A percentile compares a stretch with the other conserved stretches of the same genome.
These are phyloP conservation scores for Noctua janthina DNA, from an alignment of 2,888 invertebrate genomes.

Conservation along the genomic window DNA sequence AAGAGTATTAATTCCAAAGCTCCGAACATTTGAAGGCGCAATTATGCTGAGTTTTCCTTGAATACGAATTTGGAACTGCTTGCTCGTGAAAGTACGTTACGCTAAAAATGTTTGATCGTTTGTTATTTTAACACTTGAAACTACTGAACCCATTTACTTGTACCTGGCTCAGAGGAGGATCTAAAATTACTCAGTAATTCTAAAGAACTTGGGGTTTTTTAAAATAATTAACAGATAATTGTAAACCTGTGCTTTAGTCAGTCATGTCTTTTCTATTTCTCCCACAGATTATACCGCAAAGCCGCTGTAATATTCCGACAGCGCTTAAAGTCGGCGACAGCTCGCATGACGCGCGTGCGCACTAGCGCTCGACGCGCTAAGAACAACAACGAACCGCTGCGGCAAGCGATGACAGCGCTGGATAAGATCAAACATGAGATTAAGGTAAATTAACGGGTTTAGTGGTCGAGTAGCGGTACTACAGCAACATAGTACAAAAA, in stretches of 20 bases:
- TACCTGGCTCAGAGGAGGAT: background rate
- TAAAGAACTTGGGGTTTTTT: background rate
- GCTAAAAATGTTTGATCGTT: too few relatives aligned
- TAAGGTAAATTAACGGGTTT: conserved; percentile 70
- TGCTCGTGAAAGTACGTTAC: too few relatives aligned
- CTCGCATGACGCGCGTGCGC: conserved; percentile 76
- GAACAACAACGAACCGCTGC: conserved; percentile 74
- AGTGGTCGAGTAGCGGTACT: background rate
- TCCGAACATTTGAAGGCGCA: too few relatives aligned
- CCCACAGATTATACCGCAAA: conserved; percentile 82
- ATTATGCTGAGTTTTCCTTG: too few relatives aligned
- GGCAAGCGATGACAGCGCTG: conserved; percentile 80
- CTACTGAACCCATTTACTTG: background rate
- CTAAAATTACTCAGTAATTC: background rate
- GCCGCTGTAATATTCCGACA: conserved; percentile 86
- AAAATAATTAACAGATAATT: background rate
- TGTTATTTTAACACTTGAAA: too few relatives aligned
- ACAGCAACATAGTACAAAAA: background rate
- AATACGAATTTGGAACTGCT: too few relatives aligned
- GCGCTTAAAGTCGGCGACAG: conserved; percentile 78
- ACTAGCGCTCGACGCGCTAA: conserved; percentile 69
- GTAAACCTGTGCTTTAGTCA: background rate
- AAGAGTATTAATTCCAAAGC: too few relatives aligned
- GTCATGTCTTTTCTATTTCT: background rate
- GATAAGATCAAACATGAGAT: conserved; percentile 85